Percentiles rank a stretch among this genome's conserved stretches.
Conservation (phyloP, 2,113 vertebrate genomes). For the Malaclemys terrapin region DNA sequence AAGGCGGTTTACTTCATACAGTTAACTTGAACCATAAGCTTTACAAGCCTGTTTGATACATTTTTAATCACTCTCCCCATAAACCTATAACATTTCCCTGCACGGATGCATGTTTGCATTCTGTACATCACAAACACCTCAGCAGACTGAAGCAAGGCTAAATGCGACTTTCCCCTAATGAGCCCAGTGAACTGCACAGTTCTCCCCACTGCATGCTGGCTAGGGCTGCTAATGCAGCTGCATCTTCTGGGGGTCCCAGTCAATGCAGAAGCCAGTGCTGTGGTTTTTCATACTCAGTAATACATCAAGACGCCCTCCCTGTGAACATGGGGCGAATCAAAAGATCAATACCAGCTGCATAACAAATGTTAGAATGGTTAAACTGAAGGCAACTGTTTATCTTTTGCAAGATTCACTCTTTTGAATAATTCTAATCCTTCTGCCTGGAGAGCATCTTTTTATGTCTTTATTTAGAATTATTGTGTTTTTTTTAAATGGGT, state of each 20-base stretch:
- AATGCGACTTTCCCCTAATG: accelerated
- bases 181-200: accelerated
- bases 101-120: constrained; percentile 56
- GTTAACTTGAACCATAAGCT: constrained; percentile 90
- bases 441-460: background rate
- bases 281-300: background rate
- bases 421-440: constrained; percentile 59
- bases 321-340: constrained; percentile 49
- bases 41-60: constrained; percentile 86
- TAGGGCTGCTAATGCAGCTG: background rate
- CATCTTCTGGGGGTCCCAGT: background rate
- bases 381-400: constrained; percentile 46
- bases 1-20: constrained; percentile 87
- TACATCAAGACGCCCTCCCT: constrained; percentile 1
- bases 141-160: background rate
- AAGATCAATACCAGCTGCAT: background rate
- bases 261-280: background rate
- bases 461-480: background rate
- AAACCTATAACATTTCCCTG: constrained; percentile 78
- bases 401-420: constrained; percentile 42
- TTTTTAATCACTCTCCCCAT: constrained; percentile 86
- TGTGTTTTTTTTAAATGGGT: background rate
- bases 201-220: background rate
- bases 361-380: constrained; percentile 37
- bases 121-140: constrained; percentile 13